Evolutionary conservation across 2,797 vertebrate species (phyloP).

Genomic region (Chrosomus eos): DNA sequence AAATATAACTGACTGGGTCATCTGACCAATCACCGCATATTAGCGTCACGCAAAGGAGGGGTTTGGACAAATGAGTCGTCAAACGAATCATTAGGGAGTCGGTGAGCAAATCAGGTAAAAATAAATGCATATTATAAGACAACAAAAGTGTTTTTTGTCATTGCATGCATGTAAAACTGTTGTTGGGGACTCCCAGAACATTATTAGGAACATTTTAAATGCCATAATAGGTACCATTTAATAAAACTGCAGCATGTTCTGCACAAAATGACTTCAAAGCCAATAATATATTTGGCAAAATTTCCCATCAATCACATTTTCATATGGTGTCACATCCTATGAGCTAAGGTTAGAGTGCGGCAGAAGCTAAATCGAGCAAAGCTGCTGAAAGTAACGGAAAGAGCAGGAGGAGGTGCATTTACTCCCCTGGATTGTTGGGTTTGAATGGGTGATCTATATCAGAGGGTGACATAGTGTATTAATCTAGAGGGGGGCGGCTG

Average conservation of each 20-base stretch:
- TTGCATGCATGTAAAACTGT: too few relatives aligned
- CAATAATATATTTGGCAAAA: not conserved
- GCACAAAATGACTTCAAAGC: not conserved
- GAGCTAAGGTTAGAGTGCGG: not conserved
- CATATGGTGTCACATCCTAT: conserved; percentile 1
- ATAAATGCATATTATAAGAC: too few relatives aligned
- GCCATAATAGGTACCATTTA: too few relatives aligned
- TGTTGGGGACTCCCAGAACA: too few relatives aligned
- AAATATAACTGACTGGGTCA: too few relatives aligned
- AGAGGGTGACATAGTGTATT: conserved; percentile 61
- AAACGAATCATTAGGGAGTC: too few relatives aligned
- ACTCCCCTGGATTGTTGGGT: conserved; percentile 57
- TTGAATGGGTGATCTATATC: conserved; percentile 65
- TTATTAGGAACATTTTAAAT: too few relatives aligned
- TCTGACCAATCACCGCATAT: too few relatives aligned
- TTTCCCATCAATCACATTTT: not conserved
- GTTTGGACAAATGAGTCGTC: too few relatives aligned
- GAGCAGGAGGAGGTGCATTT: conserved; percentile 50
- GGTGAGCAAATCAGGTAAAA: too few relatives aligned
- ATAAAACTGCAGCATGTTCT: not conserved
- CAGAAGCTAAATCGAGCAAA: conserved; percentile 2
- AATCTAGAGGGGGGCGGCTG: conserved; percentile 58
- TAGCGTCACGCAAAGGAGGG: too few relatives aligned
- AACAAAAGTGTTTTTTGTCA: too few relatives aligned
- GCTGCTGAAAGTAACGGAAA: conserved; percentile 22